Evolutionary conservation across 2,113 vertebrate genomes (phyloP), one percentile per base, ranked within the genome.

Genomic region (Apaloderma vittatum): DNA sequence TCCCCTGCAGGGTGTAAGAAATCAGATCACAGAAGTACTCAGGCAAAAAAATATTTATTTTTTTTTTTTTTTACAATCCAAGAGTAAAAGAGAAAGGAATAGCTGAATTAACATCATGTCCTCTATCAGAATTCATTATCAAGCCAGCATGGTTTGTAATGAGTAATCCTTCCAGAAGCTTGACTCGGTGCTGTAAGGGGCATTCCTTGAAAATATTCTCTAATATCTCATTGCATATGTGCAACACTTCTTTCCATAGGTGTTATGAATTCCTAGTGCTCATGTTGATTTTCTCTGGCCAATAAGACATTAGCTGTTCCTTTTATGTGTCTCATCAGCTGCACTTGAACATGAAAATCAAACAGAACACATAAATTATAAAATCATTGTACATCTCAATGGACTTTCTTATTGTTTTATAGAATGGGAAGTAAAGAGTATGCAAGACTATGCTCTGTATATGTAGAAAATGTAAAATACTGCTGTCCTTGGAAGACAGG

Each of bases 1-100:
- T 98, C 98, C 98, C 98, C 98, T 98, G 98, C 98, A 98, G 98
- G 98, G 98, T 98, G 95, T 98, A 98, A 97, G 95, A 97, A 98
- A 98, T 97, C 97, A 96, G 95, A 97, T 97, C 97, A 94, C 88
- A 61, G 93, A 97, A 93, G 55, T 95, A 92, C 54, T 97, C 37
- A 63, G 71, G 52, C 82, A 95, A 88, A 83, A 80, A 80, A 66
- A 83, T 37, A 49, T 2, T 46, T 21, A 21, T 48, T 5, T 23
- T 9, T 29, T 11, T 52, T 86, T 63, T 81, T 79, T 71, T 55
- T 8, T 40, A 40, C 2, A 75, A 75, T 73, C 37, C 15, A 45
- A 52, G 45, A 91, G 54, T 73, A 55, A 87, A 91, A 77, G 24
- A 20, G 8, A 67, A 27, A 65, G 45, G 61, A 95, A 89, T 51